Evolutionary conservation across 2,888 invertebrate species (phyloP).

Genomic region (Anarsia innoxiella): DNA sequence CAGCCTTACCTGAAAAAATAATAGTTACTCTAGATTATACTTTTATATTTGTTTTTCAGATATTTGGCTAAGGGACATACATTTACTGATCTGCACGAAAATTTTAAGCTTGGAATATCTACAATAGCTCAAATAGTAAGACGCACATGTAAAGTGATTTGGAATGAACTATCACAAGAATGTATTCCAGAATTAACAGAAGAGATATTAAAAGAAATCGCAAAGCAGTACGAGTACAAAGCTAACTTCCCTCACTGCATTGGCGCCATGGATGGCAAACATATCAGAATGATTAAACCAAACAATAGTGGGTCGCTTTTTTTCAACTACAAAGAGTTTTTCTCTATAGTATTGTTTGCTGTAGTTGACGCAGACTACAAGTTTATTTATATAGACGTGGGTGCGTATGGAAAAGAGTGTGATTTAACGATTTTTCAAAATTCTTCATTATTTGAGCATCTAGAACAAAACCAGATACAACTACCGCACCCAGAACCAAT

Average conservation of each 20-base stretch:
- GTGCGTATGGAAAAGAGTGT: neutral
- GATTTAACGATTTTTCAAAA: constrained; percentile 2
- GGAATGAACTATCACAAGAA: constrained; percentile 13
- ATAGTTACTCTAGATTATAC: neutral
- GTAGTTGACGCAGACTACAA: neutral
- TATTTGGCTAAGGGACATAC: constrained; percentile 16
- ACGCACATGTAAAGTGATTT: constrained; percentile 15
- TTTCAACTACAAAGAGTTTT: neutral
- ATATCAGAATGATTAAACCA: neutral
- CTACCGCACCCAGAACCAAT: neutral
- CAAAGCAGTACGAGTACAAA: constrained; percentile 8
- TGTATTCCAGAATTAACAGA: constrained; percentile 15
- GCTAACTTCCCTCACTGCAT: constrained; percentile 11
- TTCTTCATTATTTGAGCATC: neutral
- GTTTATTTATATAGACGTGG: neutral
- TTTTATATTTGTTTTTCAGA: constrained; percentile 12
- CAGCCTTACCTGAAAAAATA: constrained; percentile 19
- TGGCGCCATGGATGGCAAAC: constrained; percentile 2
- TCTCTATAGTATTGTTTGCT: neutral
- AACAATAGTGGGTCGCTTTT: neutral
- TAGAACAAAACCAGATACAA: neutral
- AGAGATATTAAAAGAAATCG: constrained; percentile 10
- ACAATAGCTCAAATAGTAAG: constrained; percentile 13
- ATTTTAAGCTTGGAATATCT: constrained; percentile 16
- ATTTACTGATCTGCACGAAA: constrained; percentile 14